Percentiles rank a stretch among this genome's conserved stretches.
phyloP scores from a whole-genome alignment of 2,113 vertebrate species.

The Narcine bancroftii region DNA sequence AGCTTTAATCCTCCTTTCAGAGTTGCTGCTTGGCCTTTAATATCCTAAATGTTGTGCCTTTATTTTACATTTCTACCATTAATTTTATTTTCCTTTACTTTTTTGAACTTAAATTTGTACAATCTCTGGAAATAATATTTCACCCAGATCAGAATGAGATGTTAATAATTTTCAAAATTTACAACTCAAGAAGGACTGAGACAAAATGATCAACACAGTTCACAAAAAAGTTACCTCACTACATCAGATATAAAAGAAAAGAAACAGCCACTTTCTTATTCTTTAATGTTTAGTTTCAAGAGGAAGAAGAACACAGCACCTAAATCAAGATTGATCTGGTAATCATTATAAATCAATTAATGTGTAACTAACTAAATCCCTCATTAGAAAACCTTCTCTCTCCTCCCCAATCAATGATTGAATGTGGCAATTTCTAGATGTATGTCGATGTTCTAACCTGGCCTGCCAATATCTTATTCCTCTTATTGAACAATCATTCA shows the following conservation, averaged over 20 bases:
- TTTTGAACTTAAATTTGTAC: neutral
- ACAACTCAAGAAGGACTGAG: neutral
- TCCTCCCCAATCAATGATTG: neutral
- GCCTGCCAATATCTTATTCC: neutral
- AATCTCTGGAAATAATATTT: neutral
- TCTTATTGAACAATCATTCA: neutral
- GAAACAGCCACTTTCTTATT: neutral
- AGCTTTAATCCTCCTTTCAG: no score
- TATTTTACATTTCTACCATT: no score
- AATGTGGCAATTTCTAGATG: neutral
- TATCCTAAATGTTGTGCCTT: no score
- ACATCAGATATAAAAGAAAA: neutral
- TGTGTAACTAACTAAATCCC: neutral
- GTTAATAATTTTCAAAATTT: neutral
- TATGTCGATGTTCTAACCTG: neutral
- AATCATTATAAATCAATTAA: neutral
- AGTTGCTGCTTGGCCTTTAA: no score
- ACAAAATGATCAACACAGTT: neutral
- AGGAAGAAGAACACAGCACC: neutral
- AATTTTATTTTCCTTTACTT: no score
- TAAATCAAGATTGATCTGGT: slow-evolving; percentile 8
- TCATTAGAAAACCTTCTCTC: neutral
- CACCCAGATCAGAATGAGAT: neutral
- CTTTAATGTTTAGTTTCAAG: neutral
- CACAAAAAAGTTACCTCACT: no score